Evolutionary conservation across 35 echinoderm and acorn worm genomes (phyloP).

Genomic region (Lytechinus variegatus): DNA sequence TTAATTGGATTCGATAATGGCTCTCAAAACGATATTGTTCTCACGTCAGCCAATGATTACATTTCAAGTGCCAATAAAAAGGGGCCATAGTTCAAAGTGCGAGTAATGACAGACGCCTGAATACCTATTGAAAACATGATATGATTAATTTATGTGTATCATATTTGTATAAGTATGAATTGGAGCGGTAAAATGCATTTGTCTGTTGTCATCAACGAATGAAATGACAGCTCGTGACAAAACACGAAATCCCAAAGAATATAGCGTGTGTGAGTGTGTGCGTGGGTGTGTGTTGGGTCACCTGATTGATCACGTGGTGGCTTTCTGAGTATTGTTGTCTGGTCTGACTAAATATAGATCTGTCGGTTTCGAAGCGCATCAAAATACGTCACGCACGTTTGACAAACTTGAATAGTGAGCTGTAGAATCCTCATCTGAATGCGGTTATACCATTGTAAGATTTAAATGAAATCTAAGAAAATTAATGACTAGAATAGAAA

Average conservation of each 20-base stretch:
- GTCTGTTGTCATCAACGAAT: not conserved
- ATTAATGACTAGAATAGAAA: too few relatives aligned
- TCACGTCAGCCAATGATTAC: not conserved
- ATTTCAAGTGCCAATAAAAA: not conserved
- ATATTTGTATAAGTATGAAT: not conserved
- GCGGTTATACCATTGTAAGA: not conserved
- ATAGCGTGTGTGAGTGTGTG: not conserved
- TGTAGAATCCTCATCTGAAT: not conserved
- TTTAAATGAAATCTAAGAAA: too few relatives aligned
- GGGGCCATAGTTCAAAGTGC: not conserved
- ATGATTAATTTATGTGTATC: not conserved
- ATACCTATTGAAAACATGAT: not conserved
- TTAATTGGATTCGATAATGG: not conserved
- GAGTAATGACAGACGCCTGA: not conserved
- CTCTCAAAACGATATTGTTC: not conserved
- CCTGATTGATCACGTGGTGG: not conserved
- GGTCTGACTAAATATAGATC: not conserved
- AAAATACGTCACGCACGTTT: not conserved
- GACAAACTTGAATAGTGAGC: not conserved
- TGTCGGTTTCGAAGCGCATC: not conserved
- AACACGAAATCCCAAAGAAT: not conserved
- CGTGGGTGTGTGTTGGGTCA: not conserved
- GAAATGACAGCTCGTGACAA: too few relatives aligned
- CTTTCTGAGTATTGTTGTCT: not conserved
- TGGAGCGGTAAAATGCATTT: not conserved